These are phyloP conservation scores for Uloborus plumipes DNA, from an alignment of 2,888 invertebrate genomes.

Conservation along the genomic window DNA sequence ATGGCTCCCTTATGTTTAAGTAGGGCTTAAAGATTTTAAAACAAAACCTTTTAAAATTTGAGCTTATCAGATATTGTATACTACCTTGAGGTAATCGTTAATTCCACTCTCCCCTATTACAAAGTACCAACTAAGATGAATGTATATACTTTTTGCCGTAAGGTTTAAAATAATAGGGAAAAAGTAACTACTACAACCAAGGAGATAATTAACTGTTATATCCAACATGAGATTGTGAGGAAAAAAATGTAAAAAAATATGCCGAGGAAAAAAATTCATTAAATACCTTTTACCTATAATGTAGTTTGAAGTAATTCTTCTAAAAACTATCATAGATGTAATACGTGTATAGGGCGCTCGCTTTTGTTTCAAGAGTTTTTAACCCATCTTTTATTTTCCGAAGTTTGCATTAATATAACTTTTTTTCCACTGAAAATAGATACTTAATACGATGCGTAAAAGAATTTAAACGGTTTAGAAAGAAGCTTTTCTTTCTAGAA, in stretches of 20 bases:
- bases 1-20: too few relatives aligned
- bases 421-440: slow-evolving; percentile 23
- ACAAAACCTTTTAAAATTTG: too few relatives aligned
- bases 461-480: slow-evolving; percentile 7
- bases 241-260: background rate
- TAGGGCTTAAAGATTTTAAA: too few relatives aligned
- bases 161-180: too few relatives aligned
- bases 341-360: too few relatives aligned
- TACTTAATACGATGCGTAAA: slow-evolving; percentile 13
- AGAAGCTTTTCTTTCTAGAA: background rate
- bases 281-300: slow-evolving; percentile 1
- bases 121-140: too few relatives aligned
- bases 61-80: too few relatives aligned
- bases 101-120: too few relatives aligned
- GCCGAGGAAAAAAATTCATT: background rate
- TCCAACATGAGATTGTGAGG: background rate
- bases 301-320: background rate
- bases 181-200: too few relatives aligned
- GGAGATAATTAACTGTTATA: background rate
- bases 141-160: too few relatives aligned
- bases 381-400: slow-evolving; percentile 23
- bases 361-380: slow-evolving; percentile 18
- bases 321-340: slow-evolving; percentile 12
- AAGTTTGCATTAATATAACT: slow-evolving; percentile 26
- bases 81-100: too few relatives aligned